A percentile compares a stretch with the other conserved stretches of the same genome.
These are phyloP conservation scores for Dorcus hopei DNA, from an alignment of 2,888 invertebrate species.

Conservation along the genomic window DNA sequence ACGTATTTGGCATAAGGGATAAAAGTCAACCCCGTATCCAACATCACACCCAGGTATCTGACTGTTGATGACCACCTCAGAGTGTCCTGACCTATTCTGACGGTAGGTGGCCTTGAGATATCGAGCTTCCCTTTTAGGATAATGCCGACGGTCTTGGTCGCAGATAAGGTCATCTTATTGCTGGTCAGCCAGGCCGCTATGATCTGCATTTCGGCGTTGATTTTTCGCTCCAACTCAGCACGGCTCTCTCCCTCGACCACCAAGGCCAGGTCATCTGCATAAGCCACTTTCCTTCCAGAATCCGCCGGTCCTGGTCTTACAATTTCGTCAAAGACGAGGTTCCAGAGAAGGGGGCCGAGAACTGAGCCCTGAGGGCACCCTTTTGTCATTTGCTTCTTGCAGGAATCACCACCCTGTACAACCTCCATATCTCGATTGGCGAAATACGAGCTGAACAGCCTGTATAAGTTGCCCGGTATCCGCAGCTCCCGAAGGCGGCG, in stretches of 20 bases:
- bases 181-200: background rate
- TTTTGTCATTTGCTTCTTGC: too few species aligned
- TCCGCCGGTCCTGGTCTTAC: background rate
- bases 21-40: background rate
- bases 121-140: background rate
- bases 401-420: too few species aligned
- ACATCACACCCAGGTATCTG: background rate
- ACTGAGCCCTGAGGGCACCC: background rate
- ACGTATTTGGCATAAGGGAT: background rate
- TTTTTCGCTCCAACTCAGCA: too few species aligned
- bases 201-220: too few species aligned
- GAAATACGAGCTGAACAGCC: too few species aligned
- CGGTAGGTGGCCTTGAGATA: background rate
- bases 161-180: background rate
- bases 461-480: too few species aligned
- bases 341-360: background rate
- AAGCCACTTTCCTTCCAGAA: background rate
- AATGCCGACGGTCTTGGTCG: background rate
- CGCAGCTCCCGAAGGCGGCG: too few species aligned
- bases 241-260: too few species aligned
- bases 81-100: background rate
- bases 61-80: background rate
- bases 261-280: background rate
- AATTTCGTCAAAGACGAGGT: too few species aligned
- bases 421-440: too few species aligned